phyloP scores from a whole-genome alignment of 1,140 invertebrate species.

The Anastatus disparis region DNA sequence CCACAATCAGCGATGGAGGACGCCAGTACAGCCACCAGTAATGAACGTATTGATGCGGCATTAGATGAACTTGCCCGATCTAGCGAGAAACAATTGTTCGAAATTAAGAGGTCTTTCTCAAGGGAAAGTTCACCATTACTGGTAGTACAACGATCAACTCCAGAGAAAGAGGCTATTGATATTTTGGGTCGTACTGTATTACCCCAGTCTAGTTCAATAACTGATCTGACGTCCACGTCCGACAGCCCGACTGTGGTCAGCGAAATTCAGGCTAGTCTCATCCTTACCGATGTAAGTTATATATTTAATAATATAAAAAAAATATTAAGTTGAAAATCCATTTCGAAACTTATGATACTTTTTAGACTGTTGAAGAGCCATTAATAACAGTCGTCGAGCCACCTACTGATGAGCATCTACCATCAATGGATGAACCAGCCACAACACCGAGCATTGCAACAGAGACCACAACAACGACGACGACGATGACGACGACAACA shows the following conservation, averaged over 20 bases:
- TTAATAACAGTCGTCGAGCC: not conserved
- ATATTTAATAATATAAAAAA: not conserved
- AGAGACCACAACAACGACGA: not conserved
- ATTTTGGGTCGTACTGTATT: slow-evolving; percentile 14
- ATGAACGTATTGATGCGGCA: slow-evolving; percentile 45
- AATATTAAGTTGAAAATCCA: no score
- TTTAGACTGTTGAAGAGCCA: slow-evolving; percentile 9
- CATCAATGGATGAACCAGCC: not conserved
- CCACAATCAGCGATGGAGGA: slow-evolving; percentile 45
- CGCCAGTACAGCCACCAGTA: slow-evolving; percentile 47
- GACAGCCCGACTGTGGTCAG: not conserved
- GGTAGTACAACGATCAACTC: not conserved
- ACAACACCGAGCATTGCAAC: not conserved
- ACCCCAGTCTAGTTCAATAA: not conserved
- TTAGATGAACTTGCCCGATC: not conserved
- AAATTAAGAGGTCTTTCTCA: not conserved
- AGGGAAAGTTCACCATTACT: slow-evolving; percentile 28
- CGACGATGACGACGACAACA: slow-evolving; percentile 30
- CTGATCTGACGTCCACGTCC: not conserved
- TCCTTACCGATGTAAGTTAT: slow-evolving; percentile 7
- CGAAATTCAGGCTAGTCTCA: not conserved
- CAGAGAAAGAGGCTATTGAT: slow-evolving; percentile 3
- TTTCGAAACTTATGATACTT: no score
- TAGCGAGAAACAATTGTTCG: not conserved
- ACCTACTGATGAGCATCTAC: not conserved